phyloP scores from a whole-genome alignment of 2,113 vertebrate species.

The Boulengeromyrus knoepffleri region DNA sequence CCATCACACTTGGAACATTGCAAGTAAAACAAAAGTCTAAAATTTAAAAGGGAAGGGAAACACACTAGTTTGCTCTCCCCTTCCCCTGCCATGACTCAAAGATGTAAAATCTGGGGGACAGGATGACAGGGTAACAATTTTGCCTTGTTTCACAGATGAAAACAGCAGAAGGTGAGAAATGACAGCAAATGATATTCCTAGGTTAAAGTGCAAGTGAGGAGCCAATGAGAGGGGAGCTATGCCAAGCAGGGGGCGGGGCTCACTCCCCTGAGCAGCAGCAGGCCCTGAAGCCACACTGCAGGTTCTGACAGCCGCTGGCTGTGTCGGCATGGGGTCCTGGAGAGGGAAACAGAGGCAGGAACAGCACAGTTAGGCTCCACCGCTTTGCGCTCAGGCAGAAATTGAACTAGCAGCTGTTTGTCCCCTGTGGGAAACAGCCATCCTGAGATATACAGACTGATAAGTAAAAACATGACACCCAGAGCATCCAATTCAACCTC shows the following conservation, averaged over 20 bases:
- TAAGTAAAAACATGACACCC: neutral
- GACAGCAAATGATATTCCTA: conserved; percentile 47
- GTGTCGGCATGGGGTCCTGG: conserved; percentile 93
- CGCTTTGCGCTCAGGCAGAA: neutral
- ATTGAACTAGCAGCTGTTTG: neutral
- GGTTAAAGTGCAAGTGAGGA: conserved; percentile 88
- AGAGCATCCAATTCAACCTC: neutral
- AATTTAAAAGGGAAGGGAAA: neutral
- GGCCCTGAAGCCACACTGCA: conserved; percentile 97
- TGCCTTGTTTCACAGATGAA: conserved; percentile 30
- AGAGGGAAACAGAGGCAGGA: conserved; percentile 50
- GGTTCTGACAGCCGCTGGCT: conserved; percentile 97
- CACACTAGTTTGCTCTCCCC: neutral
- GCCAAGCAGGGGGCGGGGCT: conserved; percentile 60
- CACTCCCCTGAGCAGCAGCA: conserved; percentile 98
- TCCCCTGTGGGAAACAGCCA: neutral
- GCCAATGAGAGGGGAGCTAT: conserved; percentile 62
- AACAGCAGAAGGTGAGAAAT: conserved; percentile 42
- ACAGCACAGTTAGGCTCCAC: conserved; percentile 18
- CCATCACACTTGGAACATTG: neutral
- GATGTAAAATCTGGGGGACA: neutral
- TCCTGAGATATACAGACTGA: neutral
- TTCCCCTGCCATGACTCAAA: neutral
- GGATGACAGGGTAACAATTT: neutral
- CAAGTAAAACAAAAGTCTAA: neutral